Evolutionary conservation across 2,797 vertebrate genomes (phyloP), one percentile per base, ranked within the genome.

Genomic region (Chaenodraco wilsoni): DNA sequence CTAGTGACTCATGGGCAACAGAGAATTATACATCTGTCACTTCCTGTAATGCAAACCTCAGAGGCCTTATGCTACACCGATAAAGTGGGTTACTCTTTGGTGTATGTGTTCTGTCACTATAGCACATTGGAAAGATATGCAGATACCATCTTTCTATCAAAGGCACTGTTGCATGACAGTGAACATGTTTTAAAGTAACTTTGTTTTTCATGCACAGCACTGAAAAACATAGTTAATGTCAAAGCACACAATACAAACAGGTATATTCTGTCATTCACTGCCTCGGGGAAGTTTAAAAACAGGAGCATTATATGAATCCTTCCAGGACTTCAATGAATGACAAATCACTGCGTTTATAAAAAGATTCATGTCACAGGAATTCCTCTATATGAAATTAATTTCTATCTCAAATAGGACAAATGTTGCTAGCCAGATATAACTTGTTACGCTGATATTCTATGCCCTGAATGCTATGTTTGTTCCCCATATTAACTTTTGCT

Each of bases 1-100:
- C 74, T 81, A 85, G 86, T 78, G 79, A 83, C 74, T 87, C 65
- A 57, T 87, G 83, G 72, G 81, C 81, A 79, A 74, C 72, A 51
- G 74, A 79, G 84, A 87, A 88, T 78, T 84, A 88, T 74, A 83
- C 88, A 87, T 88, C 84, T 83, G 84, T 82, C 88, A 75, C 77
- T 83, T 84, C 57, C 65, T 74, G 55, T 88, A 82, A 90, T 74
- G 67, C 40, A 23, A 69, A 83, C 68, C 63, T 79, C 76, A 61
- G 72, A 72, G 78, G 60, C 72, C 56, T 81, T 70, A 63, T 72
- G 69, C 63, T 65, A 23, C 72, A 70, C 70, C 75, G 69, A 71
- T 74, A 78, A 80, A 78, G 69, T 82, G 59, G 65, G 77, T 63
- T 81, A 69, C 37, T 51, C 52, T 2, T 52, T 65, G 74, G 27